phyloP scores from a whole-genome alignment of 2,888 invertebrate genomes.

The Argyra leucocephala region DNA sequence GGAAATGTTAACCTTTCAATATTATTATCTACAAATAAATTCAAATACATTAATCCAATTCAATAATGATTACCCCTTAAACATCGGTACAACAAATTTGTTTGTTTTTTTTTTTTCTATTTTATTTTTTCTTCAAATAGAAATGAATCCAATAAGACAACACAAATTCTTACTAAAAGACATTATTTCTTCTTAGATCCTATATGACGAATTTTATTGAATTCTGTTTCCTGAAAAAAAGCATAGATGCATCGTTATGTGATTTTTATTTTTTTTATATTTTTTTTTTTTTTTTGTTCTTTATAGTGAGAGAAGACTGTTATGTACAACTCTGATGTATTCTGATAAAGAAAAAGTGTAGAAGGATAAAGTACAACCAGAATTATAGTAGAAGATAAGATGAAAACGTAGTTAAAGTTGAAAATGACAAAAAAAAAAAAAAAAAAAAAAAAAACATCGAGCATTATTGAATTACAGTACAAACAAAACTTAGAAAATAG shows the following conservation, averaged over 20 bases:
- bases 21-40: no score
- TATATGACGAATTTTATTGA: conserved; percentile 3
- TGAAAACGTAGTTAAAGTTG: background rate
- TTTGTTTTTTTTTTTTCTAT: background rate
- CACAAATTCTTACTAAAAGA: background rate
- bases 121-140: background rate
- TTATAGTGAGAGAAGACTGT: background rate
- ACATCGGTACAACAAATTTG: no score
- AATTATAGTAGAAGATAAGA: background rate
- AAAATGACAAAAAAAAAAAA: background rate
- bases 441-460: background rate
- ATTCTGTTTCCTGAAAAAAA: background rate
- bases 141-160: background rate
- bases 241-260: background rate
- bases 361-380: background rate
- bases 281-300: background rate
- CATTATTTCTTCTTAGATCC: background rate
- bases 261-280: background rate
- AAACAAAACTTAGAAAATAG: no score
- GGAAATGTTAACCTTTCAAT: no score
- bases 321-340: background rate
- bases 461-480: background rate
- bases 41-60: no score
- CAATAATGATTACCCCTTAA: no score
- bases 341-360: background rate